A percentile compares a stretch with the other conserved stretches of the same genome.
These are phyloP conservation scores for Nothobranchius furzeri DNA, from an alignment of 2,113 vertebrate genomes.

Conservation along the genomic window DNA sequence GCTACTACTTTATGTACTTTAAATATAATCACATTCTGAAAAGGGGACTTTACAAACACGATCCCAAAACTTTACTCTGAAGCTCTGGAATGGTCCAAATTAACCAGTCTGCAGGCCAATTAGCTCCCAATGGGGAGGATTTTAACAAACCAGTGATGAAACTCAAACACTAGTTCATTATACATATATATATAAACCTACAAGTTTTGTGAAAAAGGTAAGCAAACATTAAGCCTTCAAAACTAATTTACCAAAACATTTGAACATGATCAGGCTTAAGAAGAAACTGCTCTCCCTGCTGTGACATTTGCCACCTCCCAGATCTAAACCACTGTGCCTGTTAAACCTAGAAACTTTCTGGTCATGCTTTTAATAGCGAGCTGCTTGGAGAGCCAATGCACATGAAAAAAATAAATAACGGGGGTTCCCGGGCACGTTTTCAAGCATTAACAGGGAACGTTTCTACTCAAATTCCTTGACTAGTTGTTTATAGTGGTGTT, in stretches of 20 bases:
- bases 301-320: conserved; percentile 48
- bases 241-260: conserved; percentile 69
- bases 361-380: conserved; percentile 50
- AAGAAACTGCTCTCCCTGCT: conserved; percentile 25
- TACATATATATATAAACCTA: conserved; percentile 25
- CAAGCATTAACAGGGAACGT: conserved; percentile 60
- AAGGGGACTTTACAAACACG: conserved; percentile 1
- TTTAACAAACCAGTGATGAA: conserved; percentile 53
- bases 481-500: conserved; percentile 75
- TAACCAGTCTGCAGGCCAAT: conserved; percentile 35
- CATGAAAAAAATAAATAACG: conserved; percentile 28
- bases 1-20: background rate
- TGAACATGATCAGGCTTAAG: conserved; percentile 54
- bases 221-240: conserved; percentile 47
- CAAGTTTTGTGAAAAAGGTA: conserved; percentile 25
- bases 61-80: conserved; percentile 24
- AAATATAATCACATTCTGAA: background rate
- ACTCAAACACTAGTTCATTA: conserved; percentile 46
- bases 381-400: conserved; percentile 42
- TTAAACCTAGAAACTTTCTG: conserved; percentile 53
- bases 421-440: conserved; percentile 66
- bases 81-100: conserved; percentile 26
- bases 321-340: conserved; percentile 60
- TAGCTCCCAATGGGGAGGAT: conserved; percentile 19
- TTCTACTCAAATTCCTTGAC: conserved; percentile 70